Percentiles rank a stretch among this genome's conserved stretches.
phyloP scores from a whole-genome alignment of 2,113 vertebrate species.

The Eptesicus fuscus region DNA sequence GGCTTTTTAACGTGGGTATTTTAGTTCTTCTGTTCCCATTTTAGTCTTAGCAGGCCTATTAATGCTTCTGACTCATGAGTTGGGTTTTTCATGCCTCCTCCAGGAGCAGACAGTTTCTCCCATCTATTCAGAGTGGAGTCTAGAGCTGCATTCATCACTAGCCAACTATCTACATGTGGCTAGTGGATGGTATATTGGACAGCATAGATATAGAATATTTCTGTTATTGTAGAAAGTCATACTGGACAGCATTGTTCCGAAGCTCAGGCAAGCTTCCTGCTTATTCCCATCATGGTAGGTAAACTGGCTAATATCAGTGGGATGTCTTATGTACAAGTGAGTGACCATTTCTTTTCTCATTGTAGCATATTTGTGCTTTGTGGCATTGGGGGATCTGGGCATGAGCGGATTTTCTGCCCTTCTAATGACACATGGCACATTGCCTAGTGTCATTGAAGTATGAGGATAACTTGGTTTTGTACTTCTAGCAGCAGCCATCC shows the following conservation, averaged over 20 bases:
- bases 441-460: neutral
- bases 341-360: neutral
- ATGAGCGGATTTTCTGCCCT: neutral
- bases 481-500: neutral
- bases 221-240: neutral
- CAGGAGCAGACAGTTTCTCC: neutral
- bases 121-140: neutral
- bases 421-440: neutral
- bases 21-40: neutral
- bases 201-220: neutral
- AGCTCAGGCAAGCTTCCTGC: neutral
- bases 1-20: neutral
- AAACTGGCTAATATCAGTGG: neutral
- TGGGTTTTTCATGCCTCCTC: neutral
- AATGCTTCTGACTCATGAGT: neutral
- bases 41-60: neutral
- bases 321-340: neutral
- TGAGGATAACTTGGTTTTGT: neutral
- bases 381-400: neutral
- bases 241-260: neutral
- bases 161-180: neutral
- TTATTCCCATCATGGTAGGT: neutral
- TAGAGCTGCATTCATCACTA: neutral
- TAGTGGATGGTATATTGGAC: neutral
- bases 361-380: neutral